phyloP scores from a whole-genome alignment of 2,797 vertebrate genomes.

The Nyctibius grandis region DNA sequence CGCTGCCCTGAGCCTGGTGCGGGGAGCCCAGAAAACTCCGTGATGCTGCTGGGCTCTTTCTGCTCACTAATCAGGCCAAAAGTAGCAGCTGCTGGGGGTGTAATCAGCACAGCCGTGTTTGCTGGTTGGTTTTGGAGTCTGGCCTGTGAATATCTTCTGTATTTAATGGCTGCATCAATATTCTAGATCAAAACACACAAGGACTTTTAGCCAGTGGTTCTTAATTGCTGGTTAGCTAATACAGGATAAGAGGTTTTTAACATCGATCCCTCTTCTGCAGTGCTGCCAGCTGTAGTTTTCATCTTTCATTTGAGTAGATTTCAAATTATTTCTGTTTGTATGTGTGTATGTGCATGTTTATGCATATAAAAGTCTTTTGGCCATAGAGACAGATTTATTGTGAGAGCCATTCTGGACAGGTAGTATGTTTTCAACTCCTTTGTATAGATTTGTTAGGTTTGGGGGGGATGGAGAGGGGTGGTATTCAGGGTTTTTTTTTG shows the following conservation, averaged over 20 bases:
- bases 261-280: not conserved
- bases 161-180: not conserved
- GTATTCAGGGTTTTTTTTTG: accelerated
- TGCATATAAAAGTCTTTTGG: not conserved
- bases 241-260: not conserved
- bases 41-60: not conserved
- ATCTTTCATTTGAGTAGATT: not conserved
- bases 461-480: accelerated
- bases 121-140: not conserved
- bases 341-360: not conserved
- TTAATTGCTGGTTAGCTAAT: constrained; percentile 11
- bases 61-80: not conserved
- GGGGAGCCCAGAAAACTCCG: not conserved
- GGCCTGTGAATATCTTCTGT: not conserved
- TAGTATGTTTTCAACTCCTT: not conserved
- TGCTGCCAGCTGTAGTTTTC: not conserved
- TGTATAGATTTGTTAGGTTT: not conserved
- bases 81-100: not conserved
- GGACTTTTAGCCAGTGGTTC: not conserved
- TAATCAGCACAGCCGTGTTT: not conserved
- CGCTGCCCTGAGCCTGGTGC: not conserved
- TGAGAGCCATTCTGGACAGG: not conserved
- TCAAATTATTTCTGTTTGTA: not conserved
- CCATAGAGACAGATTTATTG: not conserved
- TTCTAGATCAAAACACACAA: not conserved